A percentile compares a stretch with the other conserved stretches of the same genome.
Evolutionary conservation across 2,797 vertebrate genomes (phyloP).

Genomic region (Periophthalmus magnuspinnatus): DNA sequence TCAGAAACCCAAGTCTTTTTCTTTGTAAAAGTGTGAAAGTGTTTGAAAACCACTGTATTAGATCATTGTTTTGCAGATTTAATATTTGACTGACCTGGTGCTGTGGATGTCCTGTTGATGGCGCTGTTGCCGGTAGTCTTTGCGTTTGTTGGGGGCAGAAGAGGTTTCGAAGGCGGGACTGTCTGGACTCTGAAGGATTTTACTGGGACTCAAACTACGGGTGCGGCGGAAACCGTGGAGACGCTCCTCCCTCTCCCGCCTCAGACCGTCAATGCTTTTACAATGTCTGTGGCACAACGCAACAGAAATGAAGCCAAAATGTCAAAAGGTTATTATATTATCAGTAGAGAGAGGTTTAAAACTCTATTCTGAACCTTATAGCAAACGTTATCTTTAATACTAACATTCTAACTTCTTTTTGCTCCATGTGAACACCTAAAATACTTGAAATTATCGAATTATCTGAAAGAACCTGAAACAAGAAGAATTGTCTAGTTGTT

Average conservation of each 20-base stretch:
- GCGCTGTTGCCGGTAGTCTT: constrained; percentile 83
- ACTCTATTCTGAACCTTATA: neutral
- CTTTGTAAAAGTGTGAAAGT: too few relatives aligned
- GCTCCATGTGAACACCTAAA: too few relatives aligned
- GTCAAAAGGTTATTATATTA: neutral
- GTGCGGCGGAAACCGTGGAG: constrained; percentile 80
- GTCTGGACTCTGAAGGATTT: constrained; percentile 62
- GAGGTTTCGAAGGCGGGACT: constrained; percentile 44
- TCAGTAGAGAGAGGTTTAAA: neutral
- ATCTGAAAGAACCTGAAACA: too few relatives aligned
- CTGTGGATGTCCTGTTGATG: constrained; percentile 83
- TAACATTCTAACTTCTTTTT: too few relatives aligned
- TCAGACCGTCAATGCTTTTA: constrained; percentile 81
- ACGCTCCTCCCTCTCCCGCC: constrained; percentile 80
- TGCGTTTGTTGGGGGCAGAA: constrained; percentile 75
- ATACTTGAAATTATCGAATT: too few relatives aligned
- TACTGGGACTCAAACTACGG: constrained; percentile 87
- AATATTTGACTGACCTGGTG: constrained; percentile 76
- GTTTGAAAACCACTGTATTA: too few relatives aligned
- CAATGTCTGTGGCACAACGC: constrained; percentile 76
- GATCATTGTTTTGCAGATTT: neutral
- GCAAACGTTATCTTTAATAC: too few relatives aligned
- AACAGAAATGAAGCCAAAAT: neutral
- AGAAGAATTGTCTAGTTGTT: too few relatives aligned
- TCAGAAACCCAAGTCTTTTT: too few relatives aligned